phyloP scores from a whole-genome alignment of 1,140 invertebrate genomes.

The Adelges cooleyi region DNA sequence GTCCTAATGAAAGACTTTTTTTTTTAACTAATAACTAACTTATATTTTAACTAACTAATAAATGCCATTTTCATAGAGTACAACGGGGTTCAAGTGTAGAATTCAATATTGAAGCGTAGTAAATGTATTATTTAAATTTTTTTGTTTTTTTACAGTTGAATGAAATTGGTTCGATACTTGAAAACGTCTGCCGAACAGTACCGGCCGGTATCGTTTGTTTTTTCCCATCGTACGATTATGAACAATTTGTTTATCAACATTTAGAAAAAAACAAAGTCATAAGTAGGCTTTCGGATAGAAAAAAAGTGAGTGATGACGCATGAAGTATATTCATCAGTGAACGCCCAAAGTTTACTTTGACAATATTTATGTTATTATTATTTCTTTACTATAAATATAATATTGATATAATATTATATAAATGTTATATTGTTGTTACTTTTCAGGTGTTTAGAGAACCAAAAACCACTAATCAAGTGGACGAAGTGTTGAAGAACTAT shows the following conservation, averaged over 20 bases:
- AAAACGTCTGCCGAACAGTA: slow-evolving; percentile 63
- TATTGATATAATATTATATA: neutral
- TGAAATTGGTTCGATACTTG: slow-evolving; percentile 63
- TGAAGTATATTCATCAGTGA: neutral
- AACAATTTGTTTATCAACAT: slow-evolving; percentile 58
- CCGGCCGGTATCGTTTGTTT: slow-evolving; percentile 91
- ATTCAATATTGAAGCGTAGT: neutral
- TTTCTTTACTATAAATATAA: neutral
- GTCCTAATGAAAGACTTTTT: too few species aligned
- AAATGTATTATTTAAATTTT: neutral
- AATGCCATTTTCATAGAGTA: too few species aligned
- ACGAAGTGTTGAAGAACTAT: slow-evolving; percentile 65
- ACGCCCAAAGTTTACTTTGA: neutral
- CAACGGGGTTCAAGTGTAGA: neutral
- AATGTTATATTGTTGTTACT: neutral
- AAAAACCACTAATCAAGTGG: slow-evolving; percentile 52
- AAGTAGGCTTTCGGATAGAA: slow-evolving; percentile 55
- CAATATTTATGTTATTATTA: neutral
- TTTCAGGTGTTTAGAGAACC: slow-evolving; percentile 71
- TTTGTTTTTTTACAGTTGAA: slow-evolving; percentile 49
- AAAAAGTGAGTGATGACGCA: slow-evolving; percentile 43
- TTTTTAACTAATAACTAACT: too few species aligned
- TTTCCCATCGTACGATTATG: slow-evolving; percentile 87
- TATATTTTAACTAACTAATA: too few species aligned
- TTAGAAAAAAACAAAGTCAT: slow-evolving; percentile 55